Percentiles rank a stretch among this genome's conserved stretches.
These are phyloP conservation scores for Rapana venosa DNA, from an alignment of 2,888 invertebrate genomes.

Conservation along the genomic window DNA sequence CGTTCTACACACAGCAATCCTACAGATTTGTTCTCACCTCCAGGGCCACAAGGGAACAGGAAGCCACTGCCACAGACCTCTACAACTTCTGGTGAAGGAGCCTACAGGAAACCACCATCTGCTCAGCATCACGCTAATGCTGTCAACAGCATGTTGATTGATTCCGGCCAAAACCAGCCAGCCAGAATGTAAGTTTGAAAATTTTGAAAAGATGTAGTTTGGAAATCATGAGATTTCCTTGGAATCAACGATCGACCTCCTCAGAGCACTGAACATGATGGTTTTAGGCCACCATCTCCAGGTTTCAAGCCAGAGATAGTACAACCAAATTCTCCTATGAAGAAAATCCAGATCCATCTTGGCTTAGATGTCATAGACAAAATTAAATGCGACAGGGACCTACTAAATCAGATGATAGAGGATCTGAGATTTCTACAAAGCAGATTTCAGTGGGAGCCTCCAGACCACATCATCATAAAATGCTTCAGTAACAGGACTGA, in stretches of 20 bases:
- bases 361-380: background rate
- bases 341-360: background rate
- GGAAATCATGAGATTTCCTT: background rate
- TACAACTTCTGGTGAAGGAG: background rate
- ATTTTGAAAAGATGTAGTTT: background rate
- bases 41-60: background rate
- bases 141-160: background rate
- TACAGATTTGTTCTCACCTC: background rate
- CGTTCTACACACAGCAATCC: background rate
- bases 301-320: background rate
- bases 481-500: background rate
- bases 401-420: background rate
- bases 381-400: background rate
- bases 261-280: background rate
- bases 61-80: background rate
- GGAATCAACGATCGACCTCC: background rate
- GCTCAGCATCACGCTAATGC: background rate
- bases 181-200: background rate
- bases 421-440: background rate
- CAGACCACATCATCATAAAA: constrained; percentile 19
- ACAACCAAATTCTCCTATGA: background rate
- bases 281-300: background rate
- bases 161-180: background rate
- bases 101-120: background rate
- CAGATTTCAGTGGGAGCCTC: background rate